Evolutionary conservation across 2,113 vertebrate genomes (phyloP).

Genomic region (Alexandromys fortis): DNA sequence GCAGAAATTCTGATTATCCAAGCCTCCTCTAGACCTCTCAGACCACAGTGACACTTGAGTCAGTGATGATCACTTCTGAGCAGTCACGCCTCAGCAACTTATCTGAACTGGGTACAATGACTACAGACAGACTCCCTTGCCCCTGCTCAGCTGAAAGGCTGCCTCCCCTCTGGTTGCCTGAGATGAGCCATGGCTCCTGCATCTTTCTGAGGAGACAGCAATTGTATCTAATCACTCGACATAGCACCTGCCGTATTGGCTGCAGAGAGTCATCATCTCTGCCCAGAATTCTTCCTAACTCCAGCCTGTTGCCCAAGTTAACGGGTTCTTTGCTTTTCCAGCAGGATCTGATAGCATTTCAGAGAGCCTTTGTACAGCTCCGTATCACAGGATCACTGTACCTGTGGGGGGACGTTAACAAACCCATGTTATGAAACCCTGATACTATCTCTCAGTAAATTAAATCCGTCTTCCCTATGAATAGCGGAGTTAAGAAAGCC

Average conservation of each 20-base stretch:
- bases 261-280: neutral
- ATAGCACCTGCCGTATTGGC: neutral
- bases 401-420: slow-evolving; percentile 54
- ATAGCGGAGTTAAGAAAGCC: slow-evolving; percentile 62
- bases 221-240: slow-evolving; percentile 22
- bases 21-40: neutral
- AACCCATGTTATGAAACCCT: slow-evolving; percentile 49
- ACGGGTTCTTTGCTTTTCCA: neutral
- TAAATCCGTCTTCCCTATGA: slow-evolving; percentile 66
- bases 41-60: neutral
- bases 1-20: slow-evolving; percentile 32
- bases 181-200: slow-evolving; percentile 38
- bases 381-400: slow-evolving; percentile 46
- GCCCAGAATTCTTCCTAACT: neutral
- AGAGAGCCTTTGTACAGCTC: slow-evolving; percentile 27
- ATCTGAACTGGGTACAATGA: neutral
- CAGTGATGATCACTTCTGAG: rapidly evolving
- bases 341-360: slow-evolving; percentile 53
- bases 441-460: slow-evolving; percentile 73
- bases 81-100: neutral
- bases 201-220: slow-evolving; percentile 59
- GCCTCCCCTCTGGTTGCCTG: neutral
- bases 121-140: neutral
- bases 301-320: neutral
- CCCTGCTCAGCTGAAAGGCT: neutral